Conservation (phyloP, 2,113 vertebrate species). For the Seriola dumerili region DNA sequence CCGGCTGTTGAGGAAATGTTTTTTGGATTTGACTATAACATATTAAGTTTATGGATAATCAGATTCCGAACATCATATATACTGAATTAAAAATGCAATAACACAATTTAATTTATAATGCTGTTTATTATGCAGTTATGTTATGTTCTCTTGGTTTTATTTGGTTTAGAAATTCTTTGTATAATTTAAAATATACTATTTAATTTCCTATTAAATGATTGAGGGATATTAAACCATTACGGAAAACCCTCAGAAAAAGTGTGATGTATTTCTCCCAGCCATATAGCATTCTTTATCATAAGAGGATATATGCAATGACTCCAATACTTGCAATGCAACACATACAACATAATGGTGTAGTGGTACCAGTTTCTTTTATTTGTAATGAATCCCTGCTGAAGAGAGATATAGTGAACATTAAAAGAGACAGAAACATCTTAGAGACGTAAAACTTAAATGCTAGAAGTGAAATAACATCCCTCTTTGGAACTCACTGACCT, state of each 20-base stretch:
- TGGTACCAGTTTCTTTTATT: neutral
- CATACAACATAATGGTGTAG: neutral
- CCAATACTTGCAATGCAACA: neutral
- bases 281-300: neutral
- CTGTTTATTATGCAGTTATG: neutral
- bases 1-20: conserved; percentile 40
- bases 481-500: conserved; percentile 17
- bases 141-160: neutral
- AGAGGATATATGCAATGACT: neutral
- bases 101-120: neutral
- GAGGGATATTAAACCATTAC: neutral
- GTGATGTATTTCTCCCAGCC: neutral
- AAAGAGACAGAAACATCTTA: conserved; percentile 32
- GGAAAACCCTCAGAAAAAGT: neutral
- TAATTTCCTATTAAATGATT: neutral
- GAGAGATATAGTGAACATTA: conserved; percentile 27
- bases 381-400: neutral
- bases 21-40: conserved; percentile 31
- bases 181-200: neutral
- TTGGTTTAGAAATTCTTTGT: neutral
- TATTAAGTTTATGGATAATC: conserved; percentile 20
- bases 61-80: neutral
- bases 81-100: neutral
- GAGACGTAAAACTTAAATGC: conserved; percentile 25
- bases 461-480: conserved; percentile 25